Evolutionary conservation across 2,888 invertebrate species (phyloP).

Genomic region (Mimumesa dahlbomi): DNA sequence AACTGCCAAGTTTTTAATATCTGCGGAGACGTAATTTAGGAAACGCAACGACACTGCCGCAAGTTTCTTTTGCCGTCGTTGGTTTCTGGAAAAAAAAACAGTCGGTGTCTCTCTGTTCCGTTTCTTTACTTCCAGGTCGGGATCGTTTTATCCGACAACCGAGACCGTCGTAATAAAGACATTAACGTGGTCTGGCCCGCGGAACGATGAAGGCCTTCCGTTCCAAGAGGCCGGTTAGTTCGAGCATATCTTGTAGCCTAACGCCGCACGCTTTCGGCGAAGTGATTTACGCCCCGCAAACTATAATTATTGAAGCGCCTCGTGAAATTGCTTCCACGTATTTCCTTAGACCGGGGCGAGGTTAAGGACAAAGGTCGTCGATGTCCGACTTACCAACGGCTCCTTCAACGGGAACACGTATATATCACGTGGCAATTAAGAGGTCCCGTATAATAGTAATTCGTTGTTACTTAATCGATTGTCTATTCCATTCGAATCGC

Average conservation of each 20-base stretch:
- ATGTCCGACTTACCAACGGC: background rate
- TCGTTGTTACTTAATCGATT: no score
- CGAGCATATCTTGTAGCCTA: conserved; percentile 48
- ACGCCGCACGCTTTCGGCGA: conserved; percentile 68
- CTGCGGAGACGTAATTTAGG: no score
- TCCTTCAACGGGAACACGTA: background rate
- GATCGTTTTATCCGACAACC: conserved; percentile 46
- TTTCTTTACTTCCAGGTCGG: conserved; percentile 5
- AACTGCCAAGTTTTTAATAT: no score
- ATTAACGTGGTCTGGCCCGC: conserved; percentile 61
- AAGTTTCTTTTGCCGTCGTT: no score
- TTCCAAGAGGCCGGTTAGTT: conserved; percentile 67
- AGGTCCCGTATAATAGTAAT: no score
- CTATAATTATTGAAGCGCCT: conserved; percentile 71
- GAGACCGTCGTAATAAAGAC: conserved; percentile 68
- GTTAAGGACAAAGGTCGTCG: background rate
- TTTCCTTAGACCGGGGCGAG: conserved; percentile 4
- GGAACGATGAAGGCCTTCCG: conserved; percentile 64
- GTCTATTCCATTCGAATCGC: no score
- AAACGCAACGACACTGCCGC: no score
- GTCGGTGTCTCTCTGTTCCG: no score
- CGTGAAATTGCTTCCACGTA: conserved; percentile 65
- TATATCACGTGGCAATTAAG: no score
- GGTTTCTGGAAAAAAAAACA: no score
- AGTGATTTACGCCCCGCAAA: conserved; percentile 70